phyloP scores from a whole-genome alignment of 2,888 invertebrate species.

The Myopa tessellatipennis region DNA sequence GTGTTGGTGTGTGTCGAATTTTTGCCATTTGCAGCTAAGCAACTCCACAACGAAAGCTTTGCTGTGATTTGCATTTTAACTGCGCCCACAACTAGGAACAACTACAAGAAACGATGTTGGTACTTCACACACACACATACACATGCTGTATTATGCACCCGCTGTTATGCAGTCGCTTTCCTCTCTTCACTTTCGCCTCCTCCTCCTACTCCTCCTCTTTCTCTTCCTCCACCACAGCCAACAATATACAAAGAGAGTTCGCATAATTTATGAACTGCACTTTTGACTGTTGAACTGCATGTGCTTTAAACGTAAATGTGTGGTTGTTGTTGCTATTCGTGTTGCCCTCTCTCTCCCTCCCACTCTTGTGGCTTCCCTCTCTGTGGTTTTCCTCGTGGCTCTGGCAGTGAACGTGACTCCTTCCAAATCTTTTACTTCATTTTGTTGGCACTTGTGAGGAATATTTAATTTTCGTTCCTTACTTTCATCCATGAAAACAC shows the following conservation, averaged over 20 bases:
- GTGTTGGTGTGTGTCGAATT: not conserved
- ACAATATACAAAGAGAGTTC: not conserved
- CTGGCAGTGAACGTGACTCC: constrained; percentile 4
- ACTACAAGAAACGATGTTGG: not conserved
- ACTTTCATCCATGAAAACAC: not conserved
- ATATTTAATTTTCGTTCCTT: constrained; percentile 22
- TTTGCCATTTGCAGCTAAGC: constrained; percentile 19
- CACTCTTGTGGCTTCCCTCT: not conserved
- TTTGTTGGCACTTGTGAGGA: constrained; percentile 31
- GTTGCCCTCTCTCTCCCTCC: too few species aligned
- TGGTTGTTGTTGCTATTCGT: not conserved
- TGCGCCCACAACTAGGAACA: constrained; percentile 23
- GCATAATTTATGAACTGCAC: constrained; percentile 33
- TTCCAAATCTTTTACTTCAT: constrained; percentile 34
- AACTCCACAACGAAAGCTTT: constrained; percentile 10
- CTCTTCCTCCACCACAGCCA: not conserved
- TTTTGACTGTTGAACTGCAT: constrained; percentile 30
- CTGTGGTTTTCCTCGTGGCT: not conserved
- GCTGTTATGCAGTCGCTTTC: not conserved
- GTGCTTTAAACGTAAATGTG: not conserved
- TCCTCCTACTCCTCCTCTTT: too few species aligned
- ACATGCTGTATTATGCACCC: constrained; percentile 15
- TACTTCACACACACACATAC: constrained; percentile 1
- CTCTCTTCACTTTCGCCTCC: not conserved
- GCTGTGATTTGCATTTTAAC: constrained; percentile 36